These are phyloP conservation scores for Microcebus griseorufus DNA, from an alignment of 2,113 vertebrate species.

Conservation along the genomic window DNA sequence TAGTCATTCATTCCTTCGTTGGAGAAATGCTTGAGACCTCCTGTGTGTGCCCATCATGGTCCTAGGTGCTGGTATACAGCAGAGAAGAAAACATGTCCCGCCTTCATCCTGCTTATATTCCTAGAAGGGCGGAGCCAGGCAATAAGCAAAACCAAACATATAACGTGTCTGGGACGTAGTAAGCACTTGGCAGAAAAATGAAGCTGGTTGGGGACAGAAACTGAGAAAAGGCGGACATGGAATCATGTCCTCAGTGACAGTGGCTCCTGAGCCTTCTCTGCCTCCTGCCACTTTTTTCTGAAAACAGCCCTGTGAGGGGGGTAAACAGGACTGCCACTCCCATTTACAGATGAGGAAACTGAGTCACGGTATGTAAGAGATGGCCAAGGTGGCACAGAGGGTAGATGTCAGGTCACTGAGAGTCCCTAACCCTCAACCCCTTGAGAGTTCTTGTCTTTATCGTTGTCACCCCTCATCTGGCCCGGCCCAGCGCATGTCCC, in stretches of 20 bases:
- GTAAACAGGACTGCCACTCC: neutral
- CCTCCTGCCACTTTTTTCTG: neutral
- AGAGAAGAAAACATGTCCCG: too few species aligned
- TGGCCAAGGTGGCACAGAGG: neutral
- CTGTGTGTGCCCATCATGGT: too few species aligned
- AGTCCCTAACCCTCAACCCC: neutral
- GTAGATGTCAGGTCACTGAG: neutral
- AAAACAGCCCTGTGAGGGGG: neutral
- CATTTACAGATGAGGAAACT: neutral
- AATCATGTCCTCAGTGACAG: neutral
- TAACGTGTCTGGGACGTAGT: too few species aligned
- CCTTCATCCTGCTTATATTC: too few species aligned
- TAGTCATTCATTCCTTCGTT: too few species aligned
- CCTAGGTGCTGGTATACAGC: too few species aligned
- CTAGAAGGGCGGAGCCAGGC: too few species aligned
- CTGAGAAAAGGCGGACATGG: too few species aligned
- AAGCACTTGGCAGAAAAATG: too few species aligned
- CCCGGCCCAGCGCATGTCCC: neutral
- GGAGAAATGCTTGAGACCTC: too few species aligned
- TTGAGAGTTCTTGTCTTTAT: neutral
- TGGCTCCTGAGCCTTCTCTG: neutral
- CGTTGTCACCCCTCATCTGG: neutral
- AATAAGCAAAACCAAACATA: too few species aligned
- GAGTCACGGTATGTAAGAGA: neutral
- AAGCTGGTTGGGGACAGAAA: too few species aligned